Evolutionary conservation across 1,140 invertebrate genomes (phyloP), one percentile per base, ranked within the genome.

Genomic region (Zaprionus africanus): DNA sequence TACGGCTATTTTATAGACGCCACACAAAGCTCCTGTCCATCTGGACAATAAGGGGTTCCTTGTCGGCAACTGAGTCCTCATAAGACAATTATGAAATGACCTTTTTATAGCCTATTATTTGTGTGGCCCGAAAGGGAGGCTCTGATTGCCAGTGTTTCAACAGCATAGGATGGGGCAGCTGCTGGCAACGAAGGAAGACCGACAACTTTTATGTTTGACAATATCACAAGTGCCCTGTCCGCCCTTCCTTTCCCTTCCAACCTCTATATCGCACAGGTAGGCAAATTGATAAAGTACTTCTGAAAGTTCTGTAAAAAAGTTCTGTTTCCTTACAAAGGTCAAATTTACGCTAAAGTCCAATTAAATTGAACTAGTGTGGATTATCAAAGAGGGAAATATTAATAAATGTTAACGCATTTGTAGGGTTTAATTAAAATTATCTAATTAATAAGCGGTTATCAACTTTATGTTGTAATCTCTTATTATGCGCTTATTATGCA

Each of bases 61-160:
- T 49, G 68, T 60, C 69, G 51, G 63, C 80, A 87, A 74, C 79
- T 87, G 77, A 58, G 78, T 54, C 53, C 65, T 68, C 70, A 70
- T 83, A 83, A 88, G 78, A 88, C 84, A 87, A 87, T 87, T 87
- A 87, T 88, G 84, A 88, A 87, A 87, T 84, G 70, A 76, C 64
- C 82, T 81, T 87, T 87, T 88, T 87, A 87, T 87, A 83, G 81
- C 69, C 84, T 84, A 78, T 88, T 88, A 87, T 87, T 87, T 72
- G 60, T 56, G 26, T 60, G 13, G 28, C 54, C 61, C 61, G 59
- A 65, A 61, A 46, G 49, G 28, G n/a, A 36, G n/a, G 49, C 36
- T 65, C 36, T 65, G 74, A 58, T 72, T 72, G 34, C 28, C 56
- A 46, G 57, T 59, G 22, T 51, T 49, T 11, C 19, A 51, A 24